These are phyloP conservation scores for Typhlichthys subterraneus DNA, from an alignment of 2,797 vertebrate genomes.

Conservation along the genomic window DNA sequence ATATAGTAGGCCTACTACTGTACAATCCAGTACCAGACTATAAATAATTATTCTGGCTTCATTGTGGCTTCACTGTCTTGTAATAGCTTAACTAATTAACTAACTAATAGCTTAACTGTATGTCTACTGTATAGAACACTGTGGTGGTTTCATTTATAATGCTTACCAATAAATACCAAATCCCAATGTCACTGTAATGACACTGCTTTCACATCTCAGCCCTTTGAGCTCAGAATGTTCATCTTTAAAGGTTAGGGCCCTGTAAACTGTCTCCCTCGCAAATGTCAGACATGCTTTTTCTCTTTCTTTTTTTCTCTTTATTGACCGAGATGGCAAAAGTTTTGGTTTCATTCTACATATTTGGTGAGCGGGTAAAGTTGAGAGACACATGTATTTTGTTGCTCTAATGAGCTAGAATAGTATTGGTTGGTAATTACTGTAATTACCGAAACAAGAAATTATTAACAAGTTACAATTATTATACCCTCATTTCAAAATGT, in stretches of 20 bases:
- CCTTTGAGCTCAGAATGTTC: slow-evolving; percentile 43
- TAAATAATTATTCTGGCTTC: too few relatives aligned
- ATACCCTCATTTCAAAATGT: too few relatives aligned
- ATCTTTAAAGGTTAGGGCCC: slow-evolving; percentile 66
- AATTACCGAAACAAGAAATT: too few relatives aligned
- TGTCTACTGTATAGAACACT: neutral
- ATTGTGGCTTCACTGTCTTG: too few relatives aligned
- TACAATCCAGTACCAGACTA: too few relatives aligned
- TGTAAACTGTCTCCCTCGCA: slow-evolving; percentile 52
- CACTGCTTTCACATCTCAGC: slow-evolving; percentile 42
- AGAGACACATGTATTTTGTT: neutral
- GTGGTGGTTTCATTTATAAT: neutral
- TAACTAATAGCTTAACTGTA: neutral
- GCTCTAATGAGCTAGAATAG: too few relatives aligned
- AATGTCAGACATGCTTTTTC: slow-evolving; percentile 50
- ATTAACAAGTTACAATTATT: too few relatives aligned
- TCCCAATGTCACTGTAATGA: slow-evolving; percentile 18
- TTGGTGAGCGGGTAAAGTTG: slow-evolving; percentile 43
- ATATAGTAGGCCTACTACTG: too few relatives aligned
- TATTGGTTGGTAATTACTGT: too few relatives aligned
- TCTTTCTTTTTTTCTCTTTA: neutral
- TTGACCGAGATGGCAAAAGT: neutral
- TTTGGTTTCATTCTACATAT: neutral
- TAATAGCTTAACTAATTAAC: too few relatives aligned
- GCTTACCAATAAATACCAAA: neutral